Percentiles rank a stretch among this genome's conserved stretches.
Conservation (phyloP, 1,140 invertebrate species). For the Chrysoperla carnea region DNA sequence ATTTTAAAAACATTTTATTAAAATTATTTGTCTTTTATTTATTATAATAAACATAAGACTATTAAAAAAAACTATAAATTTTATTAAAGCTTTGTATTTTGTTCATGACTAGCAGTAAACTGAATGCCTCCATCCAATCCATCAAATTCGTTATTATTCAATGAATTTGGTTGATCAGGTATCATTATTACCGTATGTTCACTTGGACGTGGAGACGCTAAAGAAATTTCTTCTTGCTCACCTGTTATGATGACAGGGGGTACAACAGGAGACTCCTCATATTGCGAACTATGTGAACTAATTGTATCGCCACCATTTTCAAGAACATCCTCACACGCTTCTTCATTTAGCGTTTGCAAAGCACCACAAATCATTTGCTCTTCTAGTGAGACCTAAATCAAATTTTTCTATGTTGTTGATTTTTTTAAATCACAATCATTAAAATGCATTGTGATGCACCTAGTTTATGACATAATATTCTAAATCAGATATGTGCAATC, state of each 20-base stretch:
- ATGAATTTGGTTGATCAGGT: too few species aligned
- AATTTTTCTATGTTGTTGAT: conserved; percentile 1
- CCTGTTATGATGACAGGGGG: conserved; percentile 24
- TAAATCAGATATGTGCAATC: too few species aligned
- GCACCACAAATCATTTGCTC: conserved; percentile 89
- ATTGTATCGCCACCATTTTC: conserved; percentile 26
- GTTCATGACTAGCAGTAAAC: too few species aligned
- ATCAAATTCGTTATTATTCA: too few species aligned
- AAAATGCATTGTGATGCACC: background rate
- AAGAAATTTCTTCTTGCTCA: conserved; percentile 20
- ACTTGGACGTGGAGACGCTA: conserved; percentile 18
- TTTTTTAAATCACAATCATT: too few species aligned
- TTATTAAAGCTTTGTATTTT: too few species aligned
- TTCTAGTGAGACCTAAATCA: conserved; percentile 65
- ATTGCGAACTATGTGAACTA: background rate
- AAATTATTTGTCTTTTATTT: too few species aligned
- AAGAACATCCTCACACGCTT: conserved; percentile 73
- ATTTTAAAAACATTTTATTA: too few species aligned
- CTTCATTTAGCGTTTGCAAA: conserved; percentile 78
- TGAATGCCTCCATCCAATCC: too few species aligned
- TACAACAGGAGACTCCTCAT: conserved; percentile 15
- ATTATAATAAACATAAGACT: too few species aligned
- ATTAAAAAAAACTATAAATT: too few species aligned
- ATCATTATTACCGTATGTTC: too few species aligned
- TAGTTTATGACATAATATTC: background rate